A percentile compares a stretch with the other conserved stretches of the same genome.
Conservation (phyloP, 2,888 invertebrate species). For the Epinotia demarniana region DNA sequence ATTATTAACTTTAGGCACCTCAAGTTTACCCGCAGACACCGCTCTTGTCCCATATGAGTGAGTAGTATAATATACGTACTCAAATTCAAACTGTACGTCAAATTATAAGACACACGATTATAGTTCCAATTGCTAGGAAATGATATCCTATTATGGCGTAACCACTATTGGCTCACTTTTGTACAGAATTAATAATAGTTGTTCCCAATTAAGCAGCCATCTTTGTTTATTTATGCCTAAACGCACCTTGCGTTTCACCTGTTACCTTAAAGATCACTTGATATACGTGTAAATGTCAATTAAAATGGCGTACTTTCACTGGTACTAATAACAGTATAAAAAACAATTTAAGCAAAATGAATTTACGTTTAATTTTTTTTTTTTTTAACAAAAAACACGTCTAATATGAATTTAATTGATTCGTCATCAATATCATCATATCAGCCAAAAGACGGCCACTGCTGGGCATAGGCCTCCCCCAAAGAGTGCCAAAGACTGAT, state of each 20-base stretch:
- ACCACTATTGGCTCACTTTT: neutral
- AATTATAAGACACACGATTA: neutral
- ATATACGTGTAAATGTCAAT: slow-evolving; percentile 25
- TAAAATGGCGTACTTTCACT: slow-evolving; percentile 16
- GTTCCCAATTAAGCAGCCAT: slow-evolving; percentile 10
- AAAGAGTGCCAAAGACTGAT: too few relatives aligned
- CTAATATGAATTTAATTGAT: too few relatives aligned
- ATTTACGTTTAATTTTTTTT: too few relatives aligned
- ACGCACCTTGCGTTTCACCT: slow-evolving; percentile 31
- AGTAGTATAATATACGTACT: neutral
- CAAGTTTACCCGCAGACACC: too few relatives aligned
- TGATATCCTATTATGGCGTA: neutral
- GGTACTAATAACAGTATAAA: neutral
- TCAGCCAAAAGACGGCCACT: too few relatives aligned
- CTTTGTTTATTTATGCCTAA: slow-evolving; percentile 12
- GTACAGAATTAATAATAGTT: neutral
- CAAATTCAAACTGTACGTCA: neutral
- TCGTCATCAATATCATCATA: too few relatives aligned
- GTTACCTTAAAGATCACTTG: slow-evolving; percentile 27
- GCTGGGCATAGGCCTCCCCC: too few relatives aligned
- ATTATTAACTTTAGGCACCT: too few relatives aligned
- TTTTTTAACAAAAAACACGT: too few relatives aligned
- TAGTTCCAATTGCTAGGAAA: neutral
- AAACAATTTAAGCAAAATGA: neutral
- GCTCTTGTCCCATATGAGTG: too few relatives aligned